Percentiles rank a stretch among this genome's conserved stretches.
phyloP scores from a whole-genome alignment of 2,888 invertebrate species.

The Protodeltote pygarga region DNA sequence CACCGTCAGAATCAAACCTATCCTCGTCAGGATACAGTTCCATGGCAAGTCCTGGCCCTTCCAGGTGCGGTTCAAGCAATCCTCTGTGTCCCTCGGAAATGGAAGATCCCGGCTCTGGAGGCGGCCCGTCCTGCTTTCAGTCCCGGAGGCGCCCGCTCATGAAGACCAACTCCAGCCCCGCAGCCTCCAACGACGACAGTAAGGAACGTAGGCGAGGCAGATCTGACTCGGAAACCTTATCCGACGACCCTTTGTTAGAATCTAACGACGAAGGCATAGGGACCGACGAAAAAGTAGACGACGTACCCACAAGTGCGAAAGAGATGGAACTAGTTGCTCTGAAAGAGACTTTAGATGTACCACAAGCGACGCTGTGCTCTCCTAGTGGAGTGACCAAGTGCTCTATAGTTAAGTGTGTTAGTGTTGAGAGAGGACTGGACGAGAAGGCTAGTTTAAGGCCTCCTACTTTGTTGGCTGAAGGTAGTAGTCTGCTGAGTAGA shows the following conservation, averaged over 20 bases:
- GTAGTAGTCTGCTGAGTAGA: slow-evolving; percentile 88
- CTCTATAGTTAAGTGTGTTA: slow-evolving; percentile 85
- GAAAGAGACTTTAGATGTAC: slow-evolving; percentile 80
- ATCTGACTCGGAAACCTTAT: slow-evolving; percentile 91
- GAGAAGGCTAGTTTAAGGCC: slow-evolving; percentile 77
- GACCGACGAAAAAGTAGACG: slow-evolving; percentile 91
- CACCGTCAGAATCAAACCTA: slow-evolving; percentile 93
- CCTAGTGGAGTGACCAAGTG: slow-evolving; percentile 83
- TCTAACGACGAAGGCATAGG: slow-evolving; percentile 93
- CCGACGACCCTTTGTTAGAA: slow-evolving; percentile 90
- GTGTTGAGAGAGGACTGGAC: slow-evolving; percentile 85
- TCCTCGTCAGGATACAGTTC: slow-evolving; percentile 95
- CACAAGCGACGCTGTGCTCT: slow-evolving; percentile 75
- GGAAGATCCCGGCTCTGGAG: slow-evolving; percentile 90
- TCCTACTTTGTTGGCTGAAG: slow-evolving; percentile 86
- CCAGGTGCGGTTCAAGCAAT: slow-evolving; percentile 93
- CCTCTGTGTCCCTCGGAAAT: slow-evolving; percentile 92
- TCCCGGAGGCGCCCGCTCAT: slow-evolving; percentile 87
- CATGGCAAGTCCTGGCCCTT: slow-evolving; percentile 94
- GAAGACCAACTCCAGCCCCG: slow-evolving; percentile 86
- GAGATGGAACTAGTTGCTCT: slow-evolving; percentile 84
- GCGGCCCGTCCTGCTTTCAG: slow-evolving; percentile 83
- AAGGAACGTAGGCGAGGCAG: slow-evolving; percentile 87
- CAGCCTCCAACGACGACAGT: slow-evolving; percentile 76
- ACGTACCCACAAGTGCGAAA: slow-evolving; percentile 90